Evolutionary conservation across 2,797 vertebrate genomes (phyloP).

Genomic region (Anas capensis): DNA sequence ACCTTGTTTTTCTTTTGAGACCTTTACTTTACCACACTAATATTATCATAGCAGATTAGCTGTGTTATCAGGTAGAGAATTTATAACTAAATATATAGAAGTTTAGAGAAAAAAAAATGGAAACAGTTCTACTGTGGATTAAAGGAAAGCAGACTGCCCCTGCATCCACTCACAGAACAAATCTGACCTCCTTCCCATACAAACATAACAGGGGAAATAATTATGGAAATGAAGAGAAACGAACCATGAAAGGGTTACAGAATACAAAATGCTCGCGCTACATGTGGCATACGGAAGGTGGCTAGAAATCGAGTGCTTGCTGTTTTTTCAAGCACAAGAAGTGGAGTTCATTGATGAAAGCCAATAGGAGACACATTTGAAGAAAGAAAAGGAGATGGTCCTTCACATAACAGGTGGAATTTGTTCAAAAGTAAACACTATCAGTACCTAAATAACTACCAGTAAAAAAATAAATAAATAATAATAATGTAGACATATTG

Average conservation of each 20-base stretch:
- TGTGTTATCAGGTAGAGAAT: not conserved
- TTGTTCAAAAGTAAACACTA: slow-evolving; percentile 20
- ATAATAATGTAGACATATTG: not conserved
- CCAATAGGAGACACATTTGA: not conserved
- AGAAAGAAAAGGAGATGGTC: slow-evolving; percentile 18
- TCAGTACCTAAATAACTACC: slow-evolving; percentile 35
- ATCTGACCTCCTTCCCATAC: not conserved
- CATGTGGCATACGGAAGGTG: not conserved
- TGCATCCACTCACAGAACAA: not conserved
- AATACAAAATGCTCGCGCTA: not conserved
- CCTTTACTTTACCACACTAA: not conserved
- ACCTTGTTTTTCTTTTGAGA: not conserved
- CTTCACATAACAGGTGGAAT: slow-evolving; percentile 26
- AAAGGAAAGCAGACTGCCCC: not conserved
- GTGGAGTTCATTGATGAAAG: not conserved
- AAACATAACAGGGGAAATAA: not conserved
- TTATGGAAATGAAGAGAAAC: not conserved
- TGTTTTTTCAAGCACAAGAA: not conserved
- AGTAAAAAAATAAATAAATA: not conserved
- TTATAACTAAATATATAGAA: not conserved
- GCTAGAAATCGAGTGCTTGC: not conserved
- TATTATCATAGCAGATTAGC: not conserved
- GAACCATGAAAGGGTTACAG: not conserved
- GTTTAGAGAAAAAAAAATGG: not conserved
- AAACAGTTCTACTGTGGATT: not conserved